Conservation (phyloP, 2,888 invertebrate genomes). For the Eubasilissa splendida region DNA sequence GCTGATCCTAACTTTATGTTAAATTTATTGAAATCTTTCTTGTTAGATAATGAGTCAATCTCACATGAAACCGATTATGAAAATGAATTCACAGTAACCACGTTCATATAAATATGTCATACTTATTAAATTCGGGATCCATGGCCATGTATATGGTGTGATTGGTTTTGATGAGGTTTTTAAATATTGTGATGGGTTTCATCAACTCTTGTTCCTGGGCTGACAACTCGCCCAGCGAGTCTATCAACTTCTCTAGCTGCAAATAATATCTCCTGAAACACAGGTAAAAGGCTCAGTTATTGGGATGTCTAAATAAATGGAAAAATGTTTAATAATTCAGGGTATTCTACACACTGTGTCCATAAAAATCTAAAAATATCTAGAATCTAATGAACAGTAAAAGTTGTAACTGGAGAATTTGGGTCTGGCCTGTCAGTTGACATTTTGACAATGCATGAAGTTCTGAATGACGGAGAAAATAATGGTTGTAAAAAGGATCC, state of each 20-base stretch:
- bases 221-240: constrained; percentile 53
- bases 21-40: too few relatives aligned
- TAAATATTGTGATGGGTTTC: constrained; percentile 55
- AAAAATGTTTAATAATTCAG: constrained; percentile 2
- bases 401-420: background rate
- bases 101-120: background rate
- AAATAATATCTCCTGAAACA: constrained; percentile 46
- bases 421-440: too few relatives aligned
- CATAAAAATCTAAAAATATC: background rate
- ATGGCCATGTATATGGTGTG: constrained; percentile 56
- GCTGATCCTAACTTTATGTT: too few relatives aligned
- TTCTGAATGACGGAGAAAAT: too few relatives aligned
- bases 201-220: constrained; percentile 53
- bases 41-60: too few relatives aligned
- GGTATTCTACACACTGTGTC: background rate
- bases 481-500: too few relatives aligned
- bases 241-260: constrained; percentile 53
- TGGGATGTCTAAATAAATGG: constrained; percentile 5
- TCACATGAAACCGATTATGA: too few relatives aligned
- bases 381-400: background rate
- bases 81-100: too few relatives aligned
- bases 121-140: constrained; percentile 51
- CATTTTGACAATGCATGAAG: too few relatives aligned
- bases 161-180: constrained; percentile 53
- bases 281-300: background rate